phyloP scores from a whole-genome alignment of 2,888 invertebrate genomes.

The Lapara coniferarum region DNA sequence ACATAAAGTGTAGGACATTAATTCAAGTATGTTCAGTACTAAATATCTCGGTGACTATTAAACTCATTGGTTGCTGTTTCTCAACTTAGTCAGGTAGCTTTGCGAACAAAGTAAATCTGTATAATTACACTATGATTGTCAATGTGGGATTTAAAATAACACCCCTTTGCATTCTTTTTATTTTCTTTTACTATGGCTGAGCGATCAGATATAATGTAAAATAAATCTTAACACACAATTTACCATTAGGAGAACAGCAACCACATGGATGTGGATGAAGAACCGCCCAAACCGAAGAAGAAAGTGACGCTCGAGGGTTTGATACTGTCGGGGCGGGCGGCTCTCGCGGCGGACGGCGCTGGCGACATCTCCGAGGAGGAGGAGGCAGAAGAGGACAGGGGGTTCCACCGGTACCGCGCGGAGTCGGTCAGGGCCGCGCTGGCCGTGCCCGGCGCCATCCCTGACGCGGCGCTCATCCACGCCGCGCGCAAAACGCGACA shows the following conservation, averaged over 20 bases:
- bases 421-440: conserved; percentile 91
- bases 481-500: conserved; percentile 97
- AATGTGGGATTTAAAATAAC: no score
- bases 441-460: conserved; percentile 92
- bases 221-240: conserved; percentile 14
- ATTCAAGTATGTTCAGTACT: no score
- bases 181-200: no score
- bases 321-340: conserved; percentile 91
- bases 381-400: conserved; percentile 74
- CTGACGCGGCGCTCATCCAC: conserved; percentile 99
- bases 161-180: no score
- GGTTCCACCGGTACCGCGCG: conserved; percentile 78
- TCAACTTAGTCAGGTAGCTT: no score
- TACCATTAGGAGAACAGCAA: conserved; percentile 52
- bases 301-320: conserved; percentile 79
- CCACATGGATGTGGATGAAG: conserved; percentile 42
- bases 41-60: no score
- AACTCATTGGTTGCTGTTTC: no score
- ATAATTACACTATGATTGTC: no score
- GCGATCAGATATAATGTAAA: not conserved
- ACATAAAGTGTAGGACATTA: no score
- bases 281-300: conserved; percentile 61
- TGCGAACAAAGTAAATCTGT: no score
- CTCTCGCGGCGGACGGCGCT: conserved; percentile 90
- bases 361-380: conserved; percentile 86